Base-by-base conservation (phyloP, 2,797 vertebrate genomes). In the Characodon lateralis region DNA sequence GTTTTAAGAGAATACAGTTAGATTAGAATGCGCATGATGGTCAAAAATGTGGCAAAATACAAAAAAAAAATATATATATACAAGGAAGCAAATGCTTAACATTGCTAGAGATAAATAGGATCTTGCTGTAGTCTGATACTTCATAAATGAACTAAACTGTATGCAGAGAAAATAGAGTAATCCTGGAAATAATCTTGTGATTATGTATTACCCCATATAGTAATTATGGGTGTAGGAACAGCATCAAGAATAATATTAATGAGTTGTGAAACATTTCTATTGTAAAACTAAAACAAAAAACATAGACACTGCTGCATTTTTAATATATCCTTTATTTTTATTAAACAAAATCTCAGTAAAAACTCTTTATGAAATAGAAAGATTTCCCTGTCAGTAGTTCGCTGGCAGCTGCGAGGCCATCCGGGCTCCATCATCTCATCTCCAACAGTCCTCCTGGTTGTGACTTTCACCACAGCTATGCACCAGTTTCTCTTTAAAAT, bases 291-390 rank as follows among this genome's bases (percentile, higher is more conserved):
- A 24, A 77, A 20, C 77, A 22, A 79, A 41, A 56, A 87, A 85
- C 59, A 85, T 1, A 0, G 63, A 89, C 56, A 61, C 58, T 41
- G 59, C 0, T 8, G 26, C 74, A 82, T 5, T 69, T 93, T 92
- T 91, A 87, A 93, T 95, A 94, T 91, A 94, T 85, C 81, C 86
- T 94, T 94, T 94, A 93, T 91, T 93, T 93, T 94, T 93, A 91
- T 93, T 94, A 92, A 92, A 94, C 92, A 95, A 94, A 91, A 88
- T 92, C 93, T 93, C 91, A 94, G 92, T 95, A 95, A 94, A 95
- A 95, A 94, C 92, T 92, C 86, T 93, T 68, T 88, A 88, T 86
- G 89, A 93, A 88, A 90, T 94, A 94, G 87, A 95, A 94, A 94
- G 92, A 89, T 83, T 88, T 94, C 83, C 93, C 94, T 89, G 91